phyloP scores from a whole-genome alignment of 2,113 vertebrate genomes.

The Empidonax traillii region DNA sequence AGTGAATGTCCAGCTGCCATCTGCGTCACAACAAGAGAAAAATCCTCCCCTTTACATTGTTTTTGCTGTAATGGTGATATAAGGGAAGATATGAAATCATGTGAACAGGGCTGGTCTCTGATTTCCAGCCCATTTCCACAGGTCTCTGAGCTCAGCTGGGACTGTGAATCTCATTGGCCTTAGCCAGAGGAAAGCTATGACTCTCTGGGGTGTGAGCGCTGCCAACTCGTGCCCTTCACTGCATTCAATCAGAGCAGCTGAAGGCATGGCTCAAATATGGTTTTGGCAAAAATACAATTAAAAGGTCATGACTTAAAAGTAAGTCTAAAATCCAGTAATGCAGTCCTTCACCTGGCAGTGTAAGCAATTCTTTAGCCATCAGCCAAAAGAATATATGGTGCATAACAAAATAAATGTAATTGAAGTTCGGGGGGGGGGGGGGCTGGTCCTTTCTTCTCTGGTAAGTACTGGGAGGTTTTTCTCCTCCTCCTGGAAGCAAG shows the following conservation, averaged over 20 bases:
- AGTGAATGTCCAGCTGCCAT: background rate
- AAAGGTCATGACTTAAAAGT: background rate
- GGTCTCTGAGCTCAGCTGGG: background rate
- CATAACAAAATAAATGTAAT: background rate
- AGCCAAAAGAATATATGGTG: background rate
- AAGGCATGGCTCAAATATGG: background rate
- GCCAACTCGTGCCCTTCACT: background rate
- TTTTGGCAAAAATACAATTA: background rate
- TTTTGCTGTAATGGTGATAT: background rate
- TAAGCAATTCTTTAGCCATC: background rate
- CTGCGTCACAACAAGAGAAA: background rate
- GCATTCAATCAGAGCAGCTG: background rate
- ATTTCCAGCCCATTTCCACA: background rate
- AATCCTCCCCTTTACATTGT: background rate
- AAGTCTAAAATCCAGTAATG: background rate
- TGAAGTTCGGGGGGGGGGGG: background rate
- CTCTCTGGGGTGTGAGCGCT: background rate
- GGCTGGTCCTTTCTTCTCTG: background rate
- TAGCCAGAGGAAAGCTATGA: background rate
- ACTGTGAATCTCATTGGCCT: background rate
- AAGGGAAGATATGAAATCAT: background rate
- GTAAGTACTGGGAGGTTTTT: background rate
- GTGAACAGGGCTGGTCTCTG: background rate
- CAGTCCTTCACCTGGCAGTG: background rate
- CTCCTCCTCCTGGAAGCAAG: background rate